These are phyloP conservation scores for Phenganax stokvisi DNA, from an alignment of 92 coral and sea anemone genomes.

Conservation along the genomic window DNA sequence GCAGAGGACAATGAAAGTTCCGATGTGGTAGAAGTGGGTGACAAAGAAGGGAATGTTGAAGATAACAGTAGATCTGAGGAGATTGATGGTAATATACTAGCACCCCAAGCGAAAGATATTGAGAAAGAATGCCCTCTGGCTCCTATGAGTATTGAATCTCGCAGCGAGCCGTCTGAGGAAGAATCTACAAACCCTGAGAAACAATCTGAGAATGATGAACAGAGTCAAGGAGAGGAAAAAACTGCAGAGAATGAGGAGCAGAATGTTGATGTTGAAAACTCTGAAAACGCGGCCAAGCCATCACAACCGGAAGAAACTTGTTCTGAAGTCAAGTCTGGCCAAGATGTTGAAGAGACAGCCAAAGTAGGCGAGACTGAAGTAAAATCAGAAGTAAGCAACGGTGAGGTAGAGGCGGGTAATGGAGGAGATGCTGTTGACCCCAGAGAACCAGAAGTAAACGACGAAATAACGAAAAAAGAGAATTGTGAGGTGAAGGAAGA, in stretches of 20 bases:
- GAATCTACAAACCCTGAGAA: neutral
- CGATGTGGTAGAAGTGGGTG: slow-evolving; percentile 5
- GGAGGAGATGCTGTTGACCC: neutral
- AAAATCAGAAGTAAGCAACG: neutral
- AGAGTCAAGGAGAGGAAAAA: slow-evolving; percentile 1
- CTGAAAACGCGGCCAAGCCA: neutral
- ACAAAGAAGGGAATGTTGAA: slow-evolving; percentile 6
- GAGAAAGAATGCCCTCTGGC: neutral
- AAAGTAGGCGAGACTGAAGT: neutral
- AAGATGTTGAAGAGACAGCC: slow-evolving; percentile 1
- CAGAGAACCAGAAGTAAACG: slow-evolving; percentile 1
- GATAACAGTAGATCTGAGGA: neutral
- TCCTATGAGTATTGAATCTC: neutral
- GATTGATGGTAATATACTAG: neutral
- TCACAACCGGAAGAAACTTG: neutral
- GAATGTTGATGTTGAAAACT: neutral
- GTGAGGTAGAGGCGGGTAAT: neutral
- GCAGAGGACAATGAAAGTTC: slow-evolving; percentile 3
- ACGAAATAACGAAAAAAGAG: neutral
- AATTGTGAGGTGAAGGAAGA: neutral
- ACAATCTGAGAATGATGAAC: neutral
- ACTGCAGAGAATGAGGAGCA: neutral
- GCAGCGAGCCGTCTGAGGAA: neutral
- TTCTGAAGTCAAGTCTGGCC: slow-evolving; percentile 9
- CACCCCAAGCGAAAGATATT: slow-evolving; percentile 5